Evolutionary conservation across 2,888 invertebrate genomes (phyloP).

Genomic region (Leptinotarsa tumamoca): DNA sequence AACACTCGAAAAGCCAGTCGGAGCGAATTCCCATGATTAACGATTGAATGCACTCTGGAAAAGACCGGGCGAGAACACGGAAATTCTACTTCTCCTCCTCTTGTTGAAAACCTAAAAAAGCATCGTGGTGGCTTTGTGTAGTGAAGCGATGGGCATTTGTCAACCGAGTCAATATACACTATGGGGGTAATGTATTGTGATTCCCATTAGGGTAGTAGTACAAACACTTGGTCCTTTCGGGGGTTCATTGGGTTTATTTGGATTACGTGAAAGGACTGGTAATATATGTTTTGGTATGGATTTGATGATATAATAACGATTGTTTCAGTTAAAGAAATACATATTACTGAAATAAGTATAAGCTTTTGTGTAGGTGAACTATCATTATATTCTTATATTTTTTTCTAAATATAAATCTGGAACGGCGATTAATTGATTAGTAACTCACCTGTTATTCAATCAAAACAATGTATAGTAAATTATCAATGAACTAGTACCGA

Average conservation of each 20-base stretch:
- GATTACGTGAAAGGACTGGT: conserved; percentile 3
- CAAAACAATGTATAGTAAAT: no score
- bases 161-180: conserved; percentile 62
- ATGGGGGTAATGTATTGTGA: conserved; percentile 65
- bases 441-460: no score
- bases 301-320: not conserved
- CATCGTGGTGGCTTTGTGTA: conserved; percentile 61
- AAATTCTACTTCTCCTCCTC: conserved; percentile 28
- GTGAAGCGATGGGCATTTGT: conserved; percentile 64
- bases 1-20: conserved; percentile 57
- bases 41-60: conserved; percentile 66
- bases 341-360: no score
- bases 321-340: no score
- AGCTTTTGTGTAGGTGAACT: no score
- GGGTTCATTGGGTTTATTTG: conserved; percentile 43
- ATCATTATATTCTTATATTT: no score
- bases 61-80: conserved; percentile 55
- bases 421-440: no score
- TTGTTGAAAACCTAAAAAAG: conserved; percentile 56
- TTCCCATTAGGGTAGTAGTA: conserved; percentile 62
- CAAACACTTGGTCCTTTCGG: conserved; percentile 47
- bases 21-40: conserved; percentile 65
- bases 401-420: no score
- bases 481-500: no score
- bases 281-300: not conserved